Evolutionary conservation across 2,113 vertebrate species (phyloP), one percentile per base, ranked within the genome.

Genomic region (Muscicapa adusta): DNA sequence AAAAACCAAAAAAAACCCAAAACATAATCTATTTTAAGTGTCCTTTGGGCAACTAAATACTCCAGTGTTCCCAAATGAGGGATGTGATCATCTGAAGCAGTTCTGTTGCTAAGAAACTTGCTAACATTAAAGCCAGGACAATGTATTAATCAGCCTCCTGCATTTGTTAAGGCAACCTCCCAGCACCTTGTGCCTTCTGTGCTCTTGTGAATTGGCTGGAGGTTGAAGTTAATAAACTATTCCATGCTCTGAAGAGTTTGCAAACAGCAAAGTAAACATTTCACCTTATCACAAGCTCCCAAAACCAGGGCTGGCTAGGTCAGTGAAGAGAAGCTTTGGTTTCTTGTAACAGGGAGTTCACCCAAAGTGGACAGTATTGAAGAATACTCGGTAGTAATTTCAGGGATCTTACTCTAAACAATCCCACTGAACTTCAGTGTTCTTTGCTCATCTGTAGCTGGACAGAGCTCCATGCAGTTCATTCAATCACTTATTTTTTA

Each of bases 61-160:
- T 79, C 57, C 42, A 72, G 19, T 66, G 36, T 53, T 91, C 62
- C 26, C 63, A 80, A 89, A 87, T 20, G n/a, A 87, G 45, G 28
- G 22, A 76, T 88, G 60, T 57, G 34, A 79, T 90, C 19, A 73
- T 83, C 54, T 54, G 43, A 80, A 88, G 31, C 56, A 70, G 75
- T 88, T 91, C 60, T 71, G 80, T 93, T 94, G 72, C 86, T 90
- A 91, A 95, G 90, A 68, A 82, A 91, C 66, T 70, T 91, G 42
- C 29, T 76, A 79, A 83, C 45, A 82, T 42, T 85, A 61, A 90
- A 90, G 51, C 38, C 75, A 93, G 79, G 79, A 77, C 63, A 77
- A 47, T 26, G 12, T 34, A 48, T 77, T 77, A 57, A 74, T 31
- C 5, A 28, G 63, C 24, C 22, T 85, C 12, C 43, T 54, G 34